Conservation (phyloP, 2,113 vertebrate genomes). For the Pangasianodon hypophthalmus region DNA sequence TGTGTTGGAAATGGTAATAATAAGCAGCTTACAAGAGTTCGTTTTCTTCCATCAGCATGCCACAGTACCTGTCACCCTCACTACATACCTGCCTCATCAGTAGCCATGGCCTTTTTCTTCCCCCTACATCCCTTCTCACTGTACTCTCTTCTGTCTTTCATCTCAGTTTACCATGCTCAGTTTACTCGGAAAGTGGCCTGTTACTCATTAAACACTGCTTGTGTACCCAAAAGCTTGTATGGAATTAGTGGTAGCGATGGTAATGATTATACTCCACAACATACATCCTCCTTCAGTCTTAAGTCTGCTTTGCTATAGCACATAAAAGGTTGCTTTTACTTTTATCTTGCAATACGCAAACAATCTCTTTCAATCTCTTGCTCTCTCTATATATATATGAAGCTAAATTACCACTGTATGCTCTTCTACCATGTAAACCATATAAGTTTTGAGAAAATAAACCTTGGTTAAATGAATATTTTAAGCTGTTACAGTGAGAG, state of each 20-base stretch:
- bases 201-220: slow-evolving; percentile 46
- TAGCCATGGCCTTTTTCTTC: slow-evolving; percentile 29
- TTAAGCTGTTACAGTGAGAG: slow-evolving; percentile 26
- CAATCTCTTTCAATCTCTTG: slow-evolving; percentile 41
- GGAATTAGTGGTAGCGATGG: slow-evolving; percentile 33
- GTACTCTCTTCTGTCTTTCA: slow-evolving; percentile 19
- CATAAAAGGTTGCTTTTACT: slow-evolving; percentile 33
- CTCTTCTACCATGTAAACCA: slow-evolving; percentile 21
- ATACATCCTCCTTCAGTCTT: slow-evolving; percentile 46
- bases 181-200: slow-evolving; percentile 46
- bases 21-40: slow-evolving; percentile 76
- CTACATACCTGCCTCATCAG: slow-evolving; percentile 22
- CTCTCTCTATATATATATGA: slow-evolving; percentile 63
- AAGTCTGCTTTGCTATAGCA: slow-evolving; percentile 56
- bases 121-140: slow-evolving; percentile 16
- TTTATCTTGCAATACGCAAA: slow-evolving; percentile 74
- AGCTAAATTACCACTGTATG: slow-evolving; percentile 35
- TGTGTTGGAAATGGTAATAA: slow-evolving; percentile 85
- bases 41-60: slow-evolving; percentile 57
- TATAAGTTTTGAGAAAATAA: slow-evolving; percentile 32
- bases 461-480: slow-evolving; percentile 29
- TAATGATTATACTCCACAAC: slow-evolving; percentile 60
- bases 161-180: slow-evolving; percentile 47
- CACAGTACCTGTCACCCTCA: slow-evolving; percentile 31
- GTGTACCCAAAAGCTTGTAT: slow-evolving; percentile 56